These are phyloP conservation scores for Acleris literana DNA, from an alignment of 2,888 invertebrate species.

Conservation along the genomic window DNA sequence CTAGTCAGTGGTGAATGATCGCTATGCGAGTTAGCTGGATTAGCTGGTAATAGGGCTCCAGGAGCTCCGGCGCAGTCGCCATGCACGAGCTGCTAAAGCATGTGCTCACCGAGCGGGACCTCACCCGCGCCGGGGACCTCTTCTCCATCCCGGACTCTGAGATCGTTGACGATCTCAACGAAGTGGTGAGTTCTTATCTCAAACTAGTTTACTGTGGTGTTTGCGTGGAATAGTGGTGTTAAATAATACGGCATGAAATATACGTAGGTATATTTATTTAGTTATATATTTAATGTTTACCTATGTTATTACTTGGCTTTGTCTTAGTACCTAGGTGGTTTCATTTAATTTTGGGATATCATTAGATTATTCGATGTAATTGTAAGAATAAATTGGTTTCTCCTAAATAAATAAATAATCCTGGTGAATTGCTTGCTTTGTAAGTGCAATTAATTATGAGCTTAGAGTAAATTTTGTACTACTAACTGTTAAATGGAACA, in stretches of 20 bases:
- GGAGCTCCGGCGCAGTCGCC: slow-evolving; percentile 53
- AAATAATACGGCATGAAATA: neutral
- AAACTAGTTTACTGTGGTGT: neutral
- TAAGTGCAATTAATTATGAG: too few relatives aligned
- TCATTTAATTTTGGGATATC: too few relatives aligned
- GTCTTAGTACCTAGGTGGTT: neutral
- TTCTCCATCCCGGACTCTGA: slow-evolving; percentile 94
- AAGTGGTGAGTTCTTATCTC: slow-evolving; percentile 86
- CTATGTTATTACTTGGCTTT: neutral
- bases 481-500: neutral
- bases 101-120: slow-evolving; percentile 94
- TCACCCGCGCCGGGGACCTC: slow-evolving; percentile 95
- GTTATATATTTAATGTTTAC: neutral
- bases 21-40: slow-evolving; percentile 45
- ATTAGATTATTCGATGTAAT: too few relatives aligned
- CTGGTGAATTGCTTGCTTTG: too few relatives aligned
- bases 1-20: slow-evolving; percentile 36
- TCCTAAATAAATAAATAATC: too few relatives aligned
- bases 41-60: slow-evolving; percentile 40
- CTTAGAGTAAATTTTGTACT: too few relatives aligned
- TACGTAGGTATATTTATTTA: too few relatives aligned
- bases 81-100: slow-evolving; percentile 97
- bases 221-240: neutral
- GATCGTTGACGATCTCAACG: slow-evolving; percentile 92
- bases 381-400: too few relatives aligned